These are phyloP conservation scores for Noctuana brunneofusca DNA, from an alignment of 2,888 invertebrate species.

Conservation along the genomic window DNA sequence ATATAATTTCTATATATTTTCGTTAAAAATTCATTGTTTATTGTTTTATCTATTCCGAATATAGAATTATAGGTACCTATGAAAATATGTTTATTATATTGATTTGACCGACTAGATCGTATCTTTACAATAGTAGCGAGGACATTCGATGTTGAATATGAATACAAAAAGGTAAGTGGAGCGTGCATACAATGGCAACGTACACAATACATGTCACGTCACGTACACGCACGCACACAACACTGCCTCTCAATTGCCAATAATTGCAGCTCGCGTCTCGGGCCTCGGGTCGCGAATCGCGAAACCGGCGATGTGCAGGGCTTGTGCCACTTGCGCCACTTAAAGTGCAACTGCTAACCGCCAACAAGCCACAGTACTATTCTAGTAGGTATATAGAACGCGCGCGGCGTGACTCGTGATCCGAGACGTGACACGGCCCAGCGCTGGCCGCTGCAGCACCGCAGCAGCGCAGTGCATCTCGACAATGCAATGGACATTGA, in stretches of 20 bases:
- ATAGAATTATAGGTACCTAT: too few relatives aligned
- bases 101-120: not conserved
- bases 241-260: slow-evolving; percentile 40
- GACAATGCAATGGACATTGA: too few relatives aligned
- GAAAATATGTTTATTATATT: too few relatives aligned
- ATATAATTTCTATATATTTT: too few relatives aligned
- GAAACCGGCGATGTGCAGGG: slow-evolving; percentile 18
- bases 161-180: slow-evolving; percentile 12
- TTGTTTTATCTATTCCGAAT: too few relatives aligned
- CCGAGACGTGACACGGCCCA: not conserved
- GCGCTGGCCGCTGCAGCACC: too few relatives aligned
- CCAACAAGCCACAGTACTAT: not conserved
- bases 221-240: slow-evolving; percentile 14
- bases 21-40: too few relatives aligned
- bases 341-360: slow-evolving; percentile 7
- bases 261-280: slow-evolving; percentile 37
- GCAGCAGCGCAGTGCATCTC: too few relatives aligned
- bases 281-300: slow-evolving; percentile 14
- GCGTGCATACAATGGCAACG: not conserved
- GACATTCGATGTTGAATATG: slow-evolving; percentile 2
- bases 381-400: too few relatives aligned
- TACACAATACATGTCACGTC: not conserved
- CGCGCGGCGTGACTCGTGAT: too few relatives aligned
- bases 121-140: not conserved
- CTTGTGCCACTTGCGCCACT: slow-evolving; percentile 27